Evolutionary conservation across 2,113 vertebrate species (phyloP).

Genomic region (Calidris pygmaea): DNA sequence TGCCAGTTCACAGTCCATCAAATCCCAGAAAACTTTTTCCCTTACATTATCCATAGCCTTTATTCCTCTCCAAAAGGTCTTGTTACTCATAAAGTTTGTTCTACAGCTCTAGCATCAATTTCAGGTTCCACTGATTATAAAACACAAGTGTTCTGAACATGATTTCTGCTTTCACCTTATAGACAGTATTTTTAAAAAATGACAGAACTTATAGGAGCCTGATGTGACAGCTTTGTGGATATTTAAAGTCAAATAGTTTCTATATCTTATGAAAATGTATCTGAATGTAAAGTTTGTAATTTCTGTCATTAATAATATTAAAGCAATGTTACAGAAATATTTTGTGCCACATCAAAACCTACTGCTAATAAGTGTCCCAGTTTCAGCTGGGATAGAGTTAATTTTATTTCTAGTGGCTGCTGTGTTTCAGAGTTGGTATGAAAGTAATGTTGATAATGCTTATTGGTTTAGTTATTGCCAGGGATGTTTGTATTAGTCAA

Average conservation of each 20-base stretch:
- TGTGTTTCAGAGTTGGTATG: neutral
- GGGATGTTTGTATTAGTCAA: neutral
- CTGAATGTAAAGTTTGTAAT: neutral
- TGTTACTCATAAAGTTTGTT: neutral
- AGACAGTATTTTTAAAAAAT: neutral
- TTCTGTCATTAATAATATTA: neutral
- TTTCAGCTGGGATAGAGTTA: neutral
- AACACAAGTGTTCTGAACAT: neutral
- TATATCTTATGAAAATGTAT: neutral
- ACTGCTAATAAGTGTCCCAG: neutral
- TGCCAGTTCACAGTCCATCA: neutral
- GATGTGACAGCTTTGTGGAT: neutral
- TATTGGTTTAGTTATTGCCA: neutral
- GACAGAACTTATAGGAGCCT: neutral
- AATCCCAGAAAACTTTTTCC: neutral
- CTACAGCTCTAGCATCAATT: neutral
- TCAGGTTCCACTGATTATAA: neutral
- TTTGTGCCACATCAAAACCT: neutral
- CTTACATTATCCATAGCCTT: neutral
- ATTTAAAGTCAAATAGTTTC: neutral
- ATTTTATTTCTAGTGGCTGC: neutral
- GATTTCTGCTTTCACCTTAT: neutral
- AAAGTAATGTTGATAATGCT: neutral
- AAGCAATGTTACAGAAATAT: neutral
- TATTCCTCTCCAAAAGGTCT: neutral